Evolutionary conservation across 1,140 invertebrate genomes (phyloP).

Genomic region (Marisa cornuarietis): DNA sequence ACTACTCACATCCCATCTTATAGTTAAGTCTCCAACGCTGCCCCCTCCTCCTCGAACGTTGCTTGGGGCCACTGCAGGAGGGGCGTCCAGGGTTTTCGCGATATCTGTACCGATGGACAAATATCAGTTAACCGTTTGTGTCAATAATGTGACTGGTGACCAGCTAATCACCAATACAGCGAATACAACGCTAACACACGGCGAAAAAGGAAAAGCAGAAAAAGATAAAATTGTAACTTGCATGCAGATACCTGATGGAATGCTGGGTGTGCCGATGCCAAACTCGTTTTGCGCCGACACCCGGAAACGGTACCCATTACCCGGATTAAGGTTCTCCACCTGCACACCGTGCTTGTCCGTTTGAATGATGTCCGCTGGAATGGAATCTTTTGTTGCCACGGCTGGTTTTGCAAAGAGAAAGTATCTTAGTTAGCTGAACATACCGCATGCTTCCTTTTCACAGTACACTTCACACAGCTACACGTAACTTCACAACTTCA

Average conservation of each 20-base stretch:
- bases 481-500: too few species aligned
- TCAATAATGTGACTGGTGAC: too few species aligned
- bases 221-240: background rate
- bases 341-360: conserved; percentile 24
- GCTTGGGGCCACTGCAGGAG: conserved; percentile 70
- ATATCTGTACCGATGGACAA: conserved; percentile 28
- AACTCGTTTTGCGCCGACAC: conserved; percentile 85
- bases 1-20: conserved; percentile 80
- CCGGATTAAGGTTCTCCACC: conserved; percentile 75
- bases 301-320: conserved; percentile 89
- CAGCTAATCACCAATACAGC: too few species aligned
- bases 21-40: conserved; percentile 92
- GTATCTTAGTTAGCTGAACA: too few species aligned
- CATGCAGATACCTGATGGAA: conserved; percentile 60
- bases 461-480: too few species aligned
- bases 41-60: conserved; percentile 90
- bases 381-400: background rate
- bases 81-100: conserved; percentile 36
- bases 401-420: too few species aligned
- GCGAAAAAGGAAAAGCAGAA: background rate
- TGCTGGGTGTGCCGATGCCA: conserved; percentile 72
- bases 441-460: too few species aligned
- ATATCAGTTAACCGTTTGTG: background rate
- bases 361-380: background rate
- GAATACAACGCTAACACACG: too few species aligned